These are phyloP conservation scores for Allophyes oxyacanthae DNA, from an alignment of 2,888 invertebrate genomes.

Conservation along the genomic window DNA sequence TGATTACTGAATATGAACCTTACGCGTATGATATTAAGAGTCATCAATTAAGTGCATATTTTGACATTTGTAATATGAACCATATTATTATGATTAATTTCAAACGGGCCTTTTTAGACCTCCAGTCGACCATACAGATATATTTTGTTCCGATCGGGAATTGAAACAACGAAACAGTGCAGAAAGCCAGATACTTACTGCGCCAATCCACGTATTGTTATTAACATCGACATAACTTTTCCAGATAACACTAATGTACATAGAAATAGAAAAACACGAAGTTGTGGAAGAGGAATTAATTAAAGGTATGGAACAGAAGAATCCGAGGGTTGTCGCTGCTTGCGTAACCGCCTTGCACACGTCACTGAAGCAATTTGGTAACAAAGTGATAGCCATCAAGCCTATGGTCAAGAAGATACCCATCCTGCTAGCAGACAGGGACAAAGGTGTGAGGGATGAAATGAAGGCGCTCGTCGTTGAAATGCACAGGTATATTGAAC, in stretches of 20 bases:
- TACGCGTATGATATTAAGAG: too few relatives aligned
- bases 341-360: slow-evolving; percentile 93
- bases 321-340: slow-evolving; percentile 97
- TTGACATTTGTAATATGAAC: too few relatives aligned
- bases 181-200: too few relatives aligned
- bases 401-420: slow-evolving; percentile 96
- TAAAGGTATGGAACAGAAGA: slow-evolving; percentile 98
- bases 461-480: slow-evolving; percentile 97
- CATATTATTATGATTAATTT: too few relatives aligned
- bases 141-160: too few relatives aligned
- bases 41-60: too few relatives aligned
- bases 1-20: too few relatives aligned
- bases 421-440: slow-evolving; percentile 95
- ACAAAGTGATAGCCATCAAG: slow-evolving; percentile 96
- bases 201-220: too few relatives aligned
- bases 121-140: too few relatives aligned
- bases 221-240: slow-evolving; percentile 9
- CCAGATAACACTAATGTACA: slow-evolving; percentile 96
- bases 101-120: too few relatives aligned
- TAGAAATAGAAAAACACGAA: slow-evolving; percentile 98
- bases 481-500: slow-evolving; percentile 91
- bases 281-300: slow-evolving; percentile 96
- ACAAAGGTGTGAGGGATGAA: slow-evolving; percentile 97
- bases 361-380: slow-evolving; percentile 96
- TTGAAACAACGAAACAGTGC: too few relatives aligned